Percentiles rank a stretch among this genome's conserved stretches.
These are phyloP conservation scores for Drosophila sulfurigaster DNA, from an alignment of 1,140 invertebrate species.

Conservation along the genomic window DNA sequence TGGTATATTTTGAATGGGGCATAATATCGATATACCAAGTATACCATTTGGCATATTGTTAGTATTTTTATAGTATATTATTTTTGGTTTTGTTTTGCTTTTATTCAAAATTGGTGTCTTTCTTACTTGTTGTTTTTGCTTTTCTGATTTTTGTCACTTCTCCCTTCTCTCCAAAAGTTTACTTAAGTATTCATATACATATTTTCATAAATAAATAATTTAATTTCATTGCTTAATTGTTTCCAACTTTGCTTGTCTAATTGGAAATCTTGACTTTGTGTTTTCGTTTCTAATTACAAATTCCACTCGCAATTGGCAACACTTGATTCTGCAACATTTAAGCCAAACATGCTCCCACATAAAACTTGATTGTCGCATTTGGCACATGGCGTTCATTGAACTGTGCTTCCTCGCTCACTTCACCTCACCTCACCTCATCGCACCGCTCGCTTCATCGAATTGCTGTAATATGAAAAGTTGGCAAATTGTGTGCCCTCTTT, in stretches of 20 bases:
- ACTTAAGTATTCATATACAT: too few species aligned
- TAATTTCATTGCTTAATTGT: neutral
- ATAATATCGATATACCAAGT: too few species aligned
- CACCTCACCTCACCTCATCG: neutral
- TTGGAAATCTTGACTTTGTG: neutral
- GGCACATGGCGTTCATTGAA: conserved; percentile 54
- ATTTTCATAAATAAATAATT: too few species aligned
- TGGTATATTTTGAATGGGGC: too few species aligned
- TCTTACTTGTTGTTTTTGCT: too few species aligned
- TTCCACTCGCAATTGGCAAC: conserved; percentile 11
- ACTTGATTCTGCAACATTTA: conserved; percentile 38
- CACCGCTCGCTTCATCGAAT: conserved; percentile 2
- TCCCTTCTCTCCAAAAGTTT: too few species aligned
- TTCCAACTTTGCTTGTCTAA: neutral
- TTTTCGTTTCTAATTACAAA: conserved; percentile 25
- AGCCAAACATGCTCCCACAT: conserved; percentile 7
- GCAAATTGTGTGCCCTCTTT: conserved; percentile 42
- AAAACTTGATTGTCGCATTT: conserved; percentile 41
- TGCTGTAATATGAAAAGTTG: conserved; percentile 48
- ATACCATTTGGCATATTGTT: too few species aligned
- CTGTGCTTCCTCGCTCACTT: conserved; percentile 6
- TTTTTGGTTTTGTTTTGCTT: too few species aligned
- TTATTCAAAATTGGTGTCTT: too few species aligned
- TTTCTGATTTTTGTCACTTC: too few species aligned
- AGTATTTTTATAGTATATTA: too few species aligned